Conservation (phyloP, 2,113 vertebrate genomes). For the Sylvietta virens region DNA sequence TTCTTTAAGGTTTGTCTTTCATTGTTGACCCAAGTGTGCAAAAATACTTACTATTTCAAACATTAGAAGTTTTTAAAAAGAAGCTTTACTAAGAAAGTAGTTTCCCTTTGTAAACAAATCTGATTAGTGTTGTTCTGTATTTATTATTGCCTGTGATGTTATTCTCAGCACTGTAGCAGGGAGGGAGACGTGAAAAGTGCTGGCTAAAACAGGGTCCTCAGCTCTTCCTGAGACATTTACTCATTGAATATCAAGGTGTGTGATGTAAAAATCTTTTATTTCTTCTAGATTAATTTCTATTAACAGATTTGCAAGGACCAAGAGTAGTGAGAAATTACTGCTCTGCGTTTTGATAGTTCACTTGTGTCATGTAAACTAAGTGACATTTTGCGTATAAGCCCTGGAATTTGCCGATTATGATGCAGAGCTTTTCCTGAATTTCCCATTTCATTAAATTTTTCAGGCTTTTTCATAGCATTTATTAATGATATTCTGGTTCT, state of each 20-base stretch:
- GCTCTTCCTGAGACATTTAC: neutral
- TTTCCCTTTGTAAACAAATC: slow-evolving; percentile 1
- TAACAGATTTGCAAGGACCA: neutral
- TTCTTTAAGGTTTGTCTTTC: neutral
- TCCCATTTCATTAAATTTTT: neutral
- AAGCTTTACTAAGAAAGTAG: neutral
- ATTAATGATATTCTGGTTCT: neutral
- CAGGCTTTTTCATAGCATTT: neutral
- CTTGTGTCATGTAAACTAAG: neutral
- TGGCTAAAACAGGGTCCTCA: neutral
- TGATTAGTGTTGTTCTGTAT: neutral
- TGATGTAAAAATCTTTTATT: neutral
- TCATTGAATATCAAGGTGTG: neutral
- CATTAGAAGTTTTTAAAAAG: neutral
- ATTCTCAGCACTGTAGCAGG: neutral
- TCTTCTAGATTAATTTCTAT: neutral
- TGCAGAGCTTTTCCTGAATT: neutral
- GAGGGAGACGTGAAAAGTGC: neutral
- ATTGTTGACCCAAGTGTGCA: neutral
- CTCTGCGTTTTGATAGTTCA: neutral
- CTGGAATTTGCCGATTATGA: neutral
- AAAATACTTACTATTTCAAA: neutral
- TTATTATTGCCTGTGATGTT: neutral
- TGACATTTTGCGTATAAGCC: neutral
- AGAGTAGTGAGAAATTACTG: neutral